phyloP scores from a whole-genome alignment of 2,888 invertebrate species.

The Dascillus cervinus region DNA sequence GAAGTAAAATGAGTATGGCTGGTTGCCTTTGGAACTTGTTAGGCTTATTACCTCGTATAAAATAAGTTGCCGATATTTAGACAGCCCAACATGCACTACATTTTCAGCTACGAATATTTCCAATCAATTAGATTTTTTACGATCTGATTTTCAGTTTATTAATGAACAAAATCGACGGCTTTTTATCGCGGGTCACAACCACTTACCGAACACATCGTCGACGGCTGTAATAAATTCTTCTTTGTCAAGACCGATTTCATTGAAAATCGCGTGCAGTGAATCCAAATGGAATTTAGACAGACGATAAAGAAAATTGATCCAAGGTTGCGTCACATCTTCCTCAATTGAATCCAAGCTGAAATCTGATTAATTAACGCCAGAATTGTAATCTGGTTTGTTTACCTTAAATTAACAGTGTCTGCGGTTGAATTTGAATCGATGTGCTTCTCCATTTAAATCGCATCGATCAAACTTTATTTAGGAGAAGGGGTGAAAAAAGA shows the following conservation, averaged over 20 bases:
- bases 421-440: slow-evolving; percentile 1
- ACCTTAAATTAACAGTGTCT: slow-evolving; percentile 11
- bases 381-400: no score
- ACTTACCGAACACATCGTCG: slow-evolving; percentile 31
- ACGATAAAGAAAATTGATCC: slow-evolving; percentile 27
- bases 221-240: slow-evolving; percentile 36
- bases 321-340: slow-evolving; percentile 20
- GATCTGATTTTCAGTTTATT: no score
- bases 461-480: not conserved
- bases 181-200: not conserved
- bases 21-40: no score
- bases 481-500: not conserved
- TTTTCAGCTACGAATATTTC: no score
- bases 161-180: slow-evolving; percentile 1
- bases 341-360: slow-evolving; percentile 24
- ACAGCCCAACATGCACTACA: no score
- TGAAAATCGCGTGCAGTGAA: slow-evolving; percentile 23
- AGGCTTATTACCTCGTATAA: no score
- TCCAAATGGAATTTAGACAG: slow-evolving; percentile 25
- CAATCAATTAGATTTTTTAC: no score
- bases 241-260: slow-evolving; percentile 24
- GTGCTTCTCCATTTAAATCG: not conserved
- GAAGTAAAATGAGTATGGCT: no score
- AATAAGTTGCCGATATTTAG: no score
- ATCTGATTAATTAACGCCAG: no score